Evolutionary conservation across 2,797 vertebrate species (phyloP).

Genomic region (Euphonia xanthogaster): DNA sequence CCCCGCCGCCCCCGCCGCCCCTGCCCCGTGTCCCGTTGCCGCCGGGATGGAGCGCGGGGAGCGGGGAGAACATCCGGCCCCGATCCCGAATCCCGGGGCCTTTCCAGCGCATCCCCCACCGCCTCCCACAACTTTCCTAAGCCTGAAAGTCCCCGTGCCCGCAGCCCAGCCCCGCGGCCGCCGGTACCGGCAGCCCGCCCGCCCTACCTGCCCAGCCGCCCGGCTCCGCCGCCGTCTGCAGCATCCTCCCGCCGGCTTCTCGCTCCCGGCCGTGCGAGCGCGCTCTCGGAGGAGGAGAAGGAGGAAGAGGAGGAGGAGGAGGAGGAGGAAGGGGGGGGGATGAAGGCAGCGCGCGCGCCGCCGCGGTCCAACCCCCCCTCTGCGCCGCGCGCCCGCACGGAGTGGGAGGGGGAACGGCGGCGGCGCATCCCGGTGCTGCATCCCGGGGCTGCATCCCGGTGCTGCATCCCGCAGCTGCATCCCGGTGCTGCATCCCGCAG

Average conservation of each 20-base stretch:
- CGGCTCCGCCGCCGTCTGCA: constrained; percentile 42
- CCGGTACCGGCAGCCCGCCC: background rate
- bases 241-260: constrained; percentile 33
- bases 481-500: background rate
- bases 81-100: background rate
- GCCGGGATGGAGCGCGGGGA: background rate
- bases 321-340: background rate
- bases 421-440: background rate
- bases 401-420: background rate
- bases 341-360: constrained; percentile 20
- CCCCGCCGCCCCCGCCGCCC: background rate
- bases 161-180: background rate
- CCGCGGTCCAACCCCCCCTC: background rate
- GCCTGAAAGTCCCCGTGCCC: background rate
- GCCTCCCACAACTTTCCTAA: background rate
- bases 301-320: background rate
- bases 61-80: background rate
- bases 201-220: constrained; percentile 50
- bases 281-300: constrained; percentile 13
- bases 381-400: background rate
- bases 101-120: background rate
- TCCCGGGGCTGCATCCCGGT: background rate
- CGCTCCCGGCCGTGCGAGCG: constrained; percentile 25
- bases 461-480: background rate
- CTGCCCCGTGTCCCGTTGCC: background rate